Evolutionary conservation across 2,797 vertebrate species (phyloP).

Genomic region (Sebastes iracundus): DNA sequence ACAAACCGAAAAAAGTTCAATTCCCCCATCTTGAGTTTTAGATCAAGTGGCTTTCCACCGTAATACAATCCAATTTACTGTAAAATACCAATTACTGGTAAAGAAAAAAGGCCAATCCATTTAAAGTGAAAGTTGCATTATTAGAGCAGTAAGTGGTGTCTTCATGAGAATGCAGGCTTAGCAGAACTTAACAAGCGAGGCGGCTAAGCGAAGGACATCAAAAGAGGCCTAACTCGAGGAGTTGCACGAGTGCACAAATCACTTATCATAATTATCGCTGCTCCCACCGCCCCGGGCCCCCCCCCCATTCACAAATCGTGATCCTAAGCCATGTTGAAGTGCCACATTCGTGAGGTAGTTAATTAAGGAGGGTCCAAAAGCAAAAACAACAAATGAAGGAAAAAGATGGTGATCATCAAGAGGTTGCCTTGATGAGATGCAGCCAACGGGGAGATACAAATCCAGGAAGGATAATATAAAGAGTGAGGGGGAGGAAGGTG

Average conservation of each 20-base stretch:
- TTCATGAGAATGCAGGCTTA: conserved; percentile 61
- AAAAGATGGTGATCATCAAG: not conserved
- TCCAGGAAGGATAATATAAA: not conserved
- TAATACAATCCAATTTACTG: conserved; percentile 44
- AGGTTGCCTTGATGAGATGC: conserved; percentile 52
- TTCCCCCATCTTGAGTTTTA: conserved; percentile 14
- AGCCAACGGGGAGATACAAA: conserved; percentile 7
- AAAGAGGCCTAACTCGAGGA: conserved; percentile 48
- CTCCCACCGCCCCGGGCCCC: conserved; percentile 14
- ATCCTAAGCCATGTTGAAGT: conserved; percentile 54
- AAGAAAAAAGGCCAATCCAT: conserved; percentile 1
- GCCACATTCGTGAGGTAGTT: conserved; percentile 53
- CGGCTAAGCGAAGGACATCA: conserved; percentile 48
- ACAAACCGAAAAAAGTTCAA: conserved; percentile 24
- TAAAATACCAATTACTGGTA: conserved; percentile 58
- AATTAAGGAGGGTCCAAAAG: conserved; percentile 39
- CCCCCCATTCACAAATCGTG: conserved; percentile 3
- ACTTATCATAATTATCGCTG: conserved; percentile 71
- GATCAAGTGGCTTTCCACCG: conserved; percentile 34
- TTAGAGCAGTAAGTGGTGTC: conserved; percentile 48
- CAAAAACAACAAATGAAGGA: conserved; percentile 42
- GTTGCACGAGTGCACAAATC: conserved; percentile 62
- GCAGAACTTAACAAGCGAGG: conserved; percentile 54
- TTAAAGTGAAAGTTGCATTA: conserved; percentile 49
- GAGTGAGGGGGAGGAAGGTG: not conserved